phyloP scores from a whole-genome alignment of 2,888 invertebrate genomes.

The Morpho achilles region DNA sequence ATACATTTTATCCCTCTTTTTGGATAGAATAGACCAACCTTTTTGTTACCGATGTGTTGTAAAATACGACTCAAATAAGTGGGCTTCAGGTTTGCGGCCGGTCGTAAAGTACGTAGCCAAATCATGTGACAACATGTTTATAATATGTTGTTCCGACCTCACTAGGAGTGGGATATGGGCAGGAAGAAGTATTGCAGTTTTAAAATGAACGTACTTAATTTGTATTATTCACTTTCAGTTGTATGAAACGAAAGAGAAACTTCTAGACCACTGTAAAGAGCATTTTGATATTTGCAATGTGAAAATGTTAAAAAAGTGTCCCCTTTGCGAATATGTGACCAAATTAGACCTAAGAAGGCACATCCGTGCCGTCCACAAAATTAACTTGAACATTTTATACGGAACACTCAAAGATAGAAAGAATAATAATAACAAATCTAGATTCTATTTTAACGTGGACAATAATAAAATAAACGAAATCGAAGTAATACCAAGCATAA shows the following conservation, averaged over 20 bases:
- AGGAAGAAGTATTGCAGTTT: no score
- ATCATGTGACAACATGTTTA: no score
- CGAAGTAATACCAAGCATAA: constrained; percentile 59
- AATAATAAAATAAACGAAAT: constrained; percentile 36
- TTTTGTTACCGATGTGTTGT: no score
- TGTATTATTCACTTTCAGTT: constrained; percentile 39
- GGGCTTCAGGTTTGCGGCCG: no score
- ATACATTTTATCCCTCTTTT: no score
- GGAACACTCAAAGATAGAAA: constrained; percentile 38
- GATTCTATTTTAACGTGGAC: constrained; percentile 44
- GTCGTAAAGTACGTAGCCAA: no score
- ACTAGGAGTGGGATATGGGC: no score
- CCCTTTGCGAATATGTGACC: constrained; percentile 50
- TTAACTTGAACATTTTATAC: constrained; percentile 37
- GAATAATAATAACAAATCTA: constrained; percentile 33
- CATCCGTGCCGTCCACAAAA: constrained; percentile 39
- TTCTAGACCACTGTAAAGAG: constrained; percentile 49
- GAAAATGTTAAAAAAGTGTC: constrained; percentile 54
- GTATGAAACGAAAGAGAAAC: constrained; percentile 47
- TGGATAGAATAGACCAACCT: no score
- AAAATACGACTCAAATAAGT: no score
- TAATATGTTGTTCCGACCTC: no score
- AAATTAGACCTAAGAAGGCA: constrained; percentile 39
- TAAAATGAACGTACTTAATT: no score
- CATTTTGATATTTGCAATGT: constrained; percentile 58